These are phyloP conservation scores for Paguma larvata DNA, from an alignment of 2,797 vertebrate genomes.

Conservation along the genomic window DNA sequence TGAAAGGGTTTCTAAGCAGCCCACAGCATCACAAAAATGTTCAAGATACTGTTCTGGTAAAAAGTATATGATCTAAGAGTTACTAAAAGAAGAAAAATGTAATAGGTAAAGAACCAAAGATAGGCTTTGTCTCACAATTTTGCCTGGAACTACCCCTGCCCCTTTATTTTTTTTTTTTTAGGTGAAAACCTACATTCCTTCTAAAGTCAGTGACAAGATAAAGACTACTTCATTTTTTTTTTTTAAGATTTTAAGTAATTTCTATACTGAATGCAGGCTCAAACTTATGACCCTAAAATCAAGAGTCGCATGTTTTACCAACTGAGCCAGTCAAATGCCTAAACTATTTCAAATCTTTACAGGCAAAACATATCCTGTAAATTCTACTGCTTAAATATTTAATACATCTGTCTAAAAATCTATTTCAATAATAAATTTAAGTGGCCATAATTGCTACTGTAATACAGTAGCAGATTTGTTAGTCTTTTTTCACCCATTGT, in stretches of 20 bases:
- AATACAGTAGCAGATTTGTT: neutral
- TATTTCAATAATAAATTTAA: conserved; percentile 9
- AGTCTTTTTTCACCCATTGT: neutral
- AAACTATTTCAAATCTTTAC: neutral
- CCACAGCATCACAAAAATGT: neutral
- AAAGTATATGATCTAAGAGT: neutral
- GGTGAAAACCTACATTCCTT: neutral
- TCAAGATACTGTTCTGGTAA: neutral
- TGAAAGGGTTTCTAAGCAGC: neutral
- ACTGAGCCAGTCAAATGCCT: neutral
- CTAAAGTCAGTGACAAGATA: neutral
- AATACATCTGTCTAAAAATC: neutral
- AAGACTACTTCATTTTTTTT: neutral
- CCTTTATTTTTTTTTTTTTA: neutral
- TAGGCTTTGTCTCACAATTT: neutral
- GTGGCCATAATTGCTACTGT: neutral
- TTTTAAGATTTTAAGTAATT: neutral
- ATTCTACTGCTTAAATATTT: neutral
- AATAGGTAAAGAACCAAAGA: neutral
- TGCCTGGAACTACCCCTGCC: neutral
- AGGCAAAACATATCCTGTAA: neutral
- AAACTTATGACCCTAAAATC: neutral
- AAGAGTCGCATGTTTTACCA: neutral
- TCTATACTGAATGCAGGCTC: neutral
- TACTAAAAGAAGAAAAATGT: neutral